phyloP scores from a whole-genome alignment of 2,797 vertebrate species.

The Cryptoprocta ferox region DNA sequence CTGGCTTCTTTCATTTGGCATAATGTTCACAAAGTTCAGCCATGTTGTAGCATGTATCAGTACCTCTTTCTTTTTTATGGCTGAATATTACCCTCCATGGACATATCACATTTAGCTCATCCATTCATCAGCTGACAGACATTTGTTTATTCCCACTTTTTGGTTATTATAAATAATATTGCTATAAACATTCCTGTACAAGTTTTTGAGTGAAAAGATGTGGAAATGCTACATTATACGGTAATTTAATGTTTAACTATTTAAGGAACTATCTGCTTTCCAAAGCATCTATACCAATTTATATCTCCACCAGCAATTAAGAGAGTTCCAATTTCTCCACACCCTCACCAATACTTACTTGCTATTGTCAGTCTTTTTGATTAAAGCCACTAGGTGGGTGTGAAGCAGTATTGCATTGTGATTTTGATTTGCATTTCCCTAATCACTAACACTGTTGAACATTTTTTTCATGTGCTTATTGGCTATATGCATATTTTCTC shows the following conservation, averaged over 20 bases:
- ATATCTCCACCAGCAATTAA: background rate
- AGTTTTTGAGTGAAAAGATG: background rate
- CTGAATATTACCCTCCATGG: background rate
- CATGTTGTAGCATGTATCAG: background rate
- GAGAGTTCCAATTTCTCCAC: conserved; percentile 2
- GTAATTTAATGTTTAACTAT: background rate
- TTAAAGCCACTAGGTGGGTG: background rate
- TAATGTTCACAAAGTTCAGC: background rate
- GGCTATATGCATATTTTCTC: background rate
- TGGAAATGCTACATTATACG: background rate
- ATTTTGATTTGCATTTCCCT: conserved; percentile 8
- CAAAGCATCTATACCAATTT: background rate
- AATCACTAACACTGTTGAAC: background rate
- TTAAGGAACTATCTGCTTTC: conserved; percentile 22
- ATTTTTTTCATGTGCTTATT: conserved; percentile 1
- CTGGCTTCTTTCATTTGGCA: background rate
- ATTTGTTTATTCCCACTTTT: background rate
- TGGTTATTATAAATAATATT: background rate
- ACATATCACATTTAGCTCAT: background rate
- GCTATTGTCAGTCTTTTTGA: background rate
- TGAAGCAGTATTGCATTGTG: background rate
- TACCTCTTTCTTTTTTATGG: background rate
- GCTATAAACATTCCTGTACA: background rate
- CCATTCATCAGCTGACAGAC: background rate
- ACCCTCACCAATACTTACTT: background rate